Evolutionary conservation across 2,113 vertebrate genomes (phyloP), one percentile per base, ranked within the genome.

Genomic region (Apteryx owenii): DNA sequence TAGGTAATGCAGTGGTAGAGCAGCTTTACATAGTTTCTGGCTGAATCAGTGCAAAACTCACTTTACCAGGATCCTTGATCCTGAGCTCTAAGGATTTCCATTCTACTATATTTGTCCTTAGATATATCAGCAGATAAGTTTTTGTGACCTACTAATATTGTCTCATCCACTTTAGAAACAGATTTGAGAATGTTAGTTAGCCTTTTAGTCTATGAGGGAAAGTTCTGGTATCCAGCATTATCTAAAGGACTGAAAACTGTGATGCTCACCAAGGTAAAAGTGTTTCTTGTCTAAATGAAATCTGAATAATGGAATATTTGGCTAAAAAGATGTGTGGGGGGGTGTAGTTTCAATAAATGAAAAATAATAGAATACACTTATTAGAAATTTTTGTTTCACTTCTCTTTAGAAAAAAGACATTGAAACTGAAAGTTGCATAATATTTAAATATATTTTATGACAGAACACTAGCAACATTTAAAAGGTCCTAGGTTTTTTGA

Each of bases 381-480:
- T 96, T 82, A 75, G 48, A 62, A 88, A 92, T 90, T 88, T 90
- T 94, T 26, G 14, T 88, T 89, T 88, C 69, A 15, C 81, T 94
- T 95, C 84, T 23, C 53, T 88, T 28, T 36, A 33, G 65, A 80
- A 94, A 95, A 92, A 93, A 94, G 81, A 91, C 86, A 93, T 42
- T 94, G 96, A 92, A 81, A 91, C 83, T 36, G 38, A 88, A 76
- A 86, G 53, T 64, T 93, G 88, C 70, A 20, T 36, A 36, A 48
- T 91, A 93, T 97, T 97, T 97, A 96, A 95, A 96, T 70, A 44
- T 70, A 78, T 88, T 93, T 96, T 84, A 28, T 90, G 94, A 62
- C 91, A 93, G 94, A 93, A 64, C 54, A 70, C 89, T 97, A 89
- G 84, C 85, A 90, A 81, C 53, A 29, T 88, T 93, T 86, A 56